Evolutionary conservation across 2,888 invertebrate species (phyloP), one percentile per base, ranked within the genome.

Genomic region (Loripinus fragilis): DNA sequence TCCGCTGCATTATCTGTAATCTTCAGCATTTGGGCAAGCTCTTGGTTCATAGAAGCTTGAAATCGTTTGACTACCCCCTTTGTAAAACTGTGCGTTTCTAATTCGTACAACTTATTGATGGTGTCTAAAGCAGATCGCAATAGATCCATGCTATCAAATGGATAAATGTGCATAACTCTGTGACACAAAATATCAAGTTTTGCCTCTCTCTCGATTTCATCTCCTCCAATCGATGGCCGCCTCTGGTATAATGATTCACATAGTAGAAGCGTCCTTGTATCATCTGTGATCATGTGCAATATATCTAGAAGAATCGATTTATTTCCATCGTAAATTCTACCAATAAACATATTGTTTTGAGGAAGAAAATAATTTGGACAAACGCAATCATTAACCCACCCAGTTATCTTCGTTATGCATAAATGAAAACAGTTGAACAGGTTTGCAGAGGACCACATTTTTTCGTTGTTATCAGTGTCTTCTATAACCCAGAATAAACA

Each of bases 291-390:
- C 12, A 12, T 25, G 12, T 12, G 0, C 1, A 70, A n/a, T n/a
- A 55, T 38, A 35, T 50, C 28, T 10, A 70, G 28, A 8, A 70
- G 50, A 15, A n/a, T n/a, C 17, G 33, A 20, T 10, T 70, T 50
- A 20, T 65, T 65, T 5, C 45, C 35, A 30, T 72, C 50, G n/a
- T 72, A 2, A 2, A 72, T 48, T 42, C 35, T 72, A 33, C 72
- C 72, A 41, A 23, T 5, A 33, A 72, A 72, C 65, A 72, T 72
- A 35, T 72, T 72, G 41, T 72, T 72, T 23, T 72, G 33, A 8
- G 72, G 72, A 42, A 65, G 17, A 33, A 72, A n/a, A 65, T 65
- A 72, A 64, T 72, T 72, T 23, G 72, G 72, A 72, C 72, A 72
- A 65, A 45, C 48, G 23, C 65, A 65, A 5, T 42, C n/a, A 3